Base-by-base conservation (phyloP, 2,797 vertebrate genomes). In the Oryzias dopingdopingensis region DNA sequence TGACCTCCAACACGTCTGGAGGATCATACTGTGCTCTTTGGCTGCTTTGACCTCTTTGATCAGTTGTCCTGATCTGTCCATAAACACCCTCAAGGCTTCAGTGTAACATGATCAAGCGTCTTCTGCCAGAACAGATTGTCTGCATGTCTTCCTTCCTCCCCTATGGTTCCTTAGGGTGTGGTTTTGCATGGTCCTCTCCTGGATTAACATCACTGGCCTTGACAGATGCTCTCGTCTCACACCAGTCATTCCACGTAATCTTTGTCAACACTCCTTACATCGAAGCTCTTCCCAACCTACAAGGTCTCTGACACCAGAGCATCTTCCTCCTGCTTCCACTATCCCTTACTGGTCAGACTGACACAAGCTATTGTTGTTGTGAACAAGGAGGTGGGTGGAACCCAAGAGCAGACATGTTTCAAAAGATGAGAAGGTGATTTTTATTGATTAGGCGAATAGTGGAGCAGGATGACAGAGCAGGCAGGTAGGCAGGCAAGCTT, bases 161-260 rank as follows among this genome's bases (percentile, higher is more conserved):
- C 76, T 77, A 68, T 67, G 84, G 70, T 70, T 80, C 60, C 47
- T 65, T 51, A 45, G 45, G 73, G 61, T 72, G 65, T 70, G 62
- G 60, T 32, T 77, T 48, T 59, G 65, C 22, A 44, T 72, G 62
- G 55, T 49, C 48, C 61, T 73, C 59, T 45, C 55, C 52, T 61
- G 67, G 72, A 65, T 71, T 66, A 50, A 65, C 70, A 76, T 75
- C 70, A 67, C 68, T 46, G 55, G 47, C 58, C 67, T 37, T 26
- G 52, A 75, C 72, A 68, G 76, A 79, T 72, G 70, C 74, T 60
- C 67, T 57, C 62, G 73, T 62, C 65, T 64, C 71, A 80, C 71
- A 63, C 76, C 77, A 77, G 66, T 73, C 70, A 63, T 60, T 79
- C 71, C 72, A 74, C 74, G 67, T 84, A 83, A 85, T 86, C 85